Conservation (phyloP, 37 sponge, comb jelly and placozoan species). For the Haliclona indistincta region DNA sequence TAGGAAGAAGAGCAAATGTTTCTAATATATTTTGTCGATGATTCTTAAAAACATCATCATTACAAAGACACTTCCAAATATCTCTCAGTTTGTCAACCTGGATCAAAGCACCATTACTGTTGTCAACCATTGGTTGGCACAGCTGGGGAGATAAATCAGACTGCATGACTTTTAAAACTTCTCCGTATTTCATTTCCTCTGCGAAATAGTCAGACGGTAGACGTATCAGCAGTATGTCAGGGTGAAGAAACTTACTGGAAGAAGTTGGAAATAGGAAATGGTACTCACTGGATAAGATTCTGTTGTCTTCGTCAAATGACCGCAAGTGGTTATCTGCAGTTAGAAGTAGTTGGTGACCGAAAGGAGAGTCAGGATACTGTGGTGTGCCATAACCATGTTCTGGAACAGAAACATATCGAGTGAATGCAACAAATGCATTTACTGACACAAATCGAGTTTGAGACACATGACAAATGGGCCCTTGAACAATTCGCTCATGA, state of each 20-base stretch:
- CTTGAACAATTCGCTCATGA: not conserved
- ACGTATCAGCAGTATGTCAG: not conserved
- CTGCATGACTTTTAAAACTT: not conserved
- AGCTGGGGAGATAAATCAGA: not conserved
- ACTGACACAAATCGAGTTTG: constrained; percentile 5
- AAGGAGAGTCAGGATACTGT: constrained; percentile 34
- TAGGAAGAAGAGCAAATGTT: not conserved
- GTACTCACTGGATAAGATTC: constrained; percentile 32
- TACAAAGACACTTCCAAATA: constrained; percentile 1
- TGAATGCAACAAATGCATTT: not conserved
- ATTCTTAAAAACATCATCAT: not conserved
- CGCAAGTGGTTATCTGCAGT: constrained; percentile 36
- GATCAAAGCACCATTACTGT: not conserved
- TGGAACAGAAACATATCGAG: not conserved
- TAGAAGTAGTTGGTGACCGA: constrained; percentile 38
- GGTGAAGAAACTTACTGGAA: constrained; percentile 20
- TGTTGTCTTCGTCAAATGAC: constrained; percentile 23
- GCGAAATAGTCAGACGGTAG: too few relatives aligned
- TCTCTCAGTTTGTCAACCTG: not conserved
- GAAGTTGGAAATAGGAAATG: constrained; percentile 1
- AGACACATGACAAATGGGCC: not conserved
- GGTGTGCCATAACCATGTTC: not conserved
- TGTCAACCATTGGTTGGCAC: not conserved
- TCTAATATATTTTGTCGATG: not conserved
- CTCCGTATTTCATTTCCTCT: not conserved